Evolutionary conservation across 2,797 vertebrate genomes (phyloP).

Genomic region (Scolopax rusticola): DNA sequence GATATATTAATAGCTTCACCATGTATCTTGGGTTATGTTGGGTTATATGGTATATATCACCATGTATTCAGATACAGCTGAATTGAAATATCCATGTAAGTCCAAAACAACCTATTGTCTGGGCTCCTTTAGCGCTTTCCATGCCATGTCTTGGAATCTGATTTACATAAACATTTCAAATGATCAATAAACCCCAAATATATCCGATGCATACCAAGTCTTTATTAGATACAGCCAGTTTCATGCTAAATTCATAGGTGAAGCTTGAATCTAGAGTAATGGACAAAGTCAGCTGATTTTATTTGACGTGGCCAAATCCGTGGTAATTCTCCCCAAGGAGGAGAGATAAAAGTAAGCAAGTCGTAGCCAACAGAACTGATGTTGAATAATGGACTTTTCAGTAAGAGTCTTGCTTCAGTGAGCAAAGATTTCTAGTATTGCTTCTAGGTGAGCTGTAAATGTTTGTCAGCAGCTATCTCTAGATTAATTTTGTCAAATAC

Average conservation of each 20-base stretch:
- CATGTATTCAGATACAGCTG: background rate
- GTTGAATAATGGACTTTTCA: background rate
- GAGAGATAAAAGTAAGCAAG: background rate
- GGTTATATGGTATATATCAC: fast-evolving
- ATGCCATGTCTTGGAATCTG: background rate
- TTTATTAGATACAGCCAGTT: background rate
- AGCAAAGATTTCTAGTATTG: background rate
- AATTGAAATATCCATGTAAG: background rate
- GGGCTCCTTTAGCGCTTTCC: background rate
- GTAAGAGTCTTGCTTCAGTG: background rate
- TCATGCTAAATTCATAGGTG: background rate
- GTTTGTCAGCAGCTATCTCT: background rate
- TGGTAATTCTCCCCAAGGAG: background rate
- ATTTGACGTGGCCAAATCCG: background rate
- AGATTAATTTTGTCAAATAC: background rate
- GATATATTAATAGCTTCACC: background rate
- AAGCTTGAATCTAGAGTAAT: background rate
- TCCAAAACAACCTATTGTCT: background rate
- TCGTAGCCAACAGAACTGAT: background rate
- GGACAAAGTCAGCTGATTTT: background rate
- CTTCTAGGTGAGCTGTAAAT: background rate
- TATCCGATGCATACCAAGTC: fast-evolving
- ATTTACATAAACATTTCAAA: background rate
- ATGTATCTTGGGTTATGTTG: fast-evolving
- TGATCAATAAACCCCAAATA: background rate